Percentiles rank a stretch among this genome's conserved stretches.
Conservation (phyloP, 1,140 invertebrate genomes). For the Araneus ventricosus region DNA sequence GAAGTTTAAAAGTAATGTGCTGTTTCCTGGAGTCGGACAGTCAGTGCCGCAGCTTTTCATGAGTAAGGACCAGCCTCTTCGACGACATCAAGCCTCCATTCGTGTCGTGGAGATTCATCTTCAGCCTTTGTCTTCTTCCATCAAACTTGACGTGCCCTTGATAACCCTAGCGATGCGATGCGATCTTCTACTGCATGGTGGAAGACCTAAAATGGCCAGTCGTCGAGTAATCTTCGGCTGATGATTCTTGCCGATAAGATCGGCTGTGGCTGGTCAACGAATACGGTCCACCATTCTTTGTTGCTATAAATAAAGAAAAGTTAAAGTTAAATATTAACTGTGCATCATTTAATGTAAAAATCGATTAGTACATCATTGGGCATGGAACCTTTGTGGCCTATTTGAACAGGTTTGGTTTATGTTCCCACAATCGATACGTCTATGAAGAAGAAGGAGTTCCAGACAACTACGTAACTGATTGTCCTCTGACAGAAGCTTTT, state of each 20-base stretch:
- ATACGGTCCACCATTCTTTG: slow-evolving; percentile 40
- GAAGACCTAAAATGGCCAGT: slow-evolving; percentile 56
- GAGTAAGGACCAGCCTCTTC: slow-evolving; percentile 27
- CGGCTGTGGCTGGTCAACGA: slow-evolving; percentile 20
- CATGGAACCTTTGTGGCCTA: too few relatives aligned
- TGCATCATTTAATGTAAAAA: neutral
- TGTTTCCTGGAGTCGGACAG: neutral
- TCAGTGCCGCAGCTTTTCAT: neutral
- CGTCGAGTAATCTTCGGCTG: slow-evolving; percentile 65
- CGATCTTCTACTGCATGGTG: slow-evolving; percentile 41
- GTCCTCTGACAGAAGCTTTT: too few relatives aligned
- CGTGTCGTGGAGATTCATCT: neutral
- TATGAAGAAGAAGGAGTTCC: too few relatives aligned
- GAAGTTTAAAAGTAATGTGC: slow-evolving; percentile 27
- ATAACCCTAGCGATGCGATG: neutral
- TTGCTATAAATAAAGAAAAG: neutral
- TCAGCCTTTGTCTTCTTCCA: neutral
- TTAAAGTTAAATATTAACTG: neutral
- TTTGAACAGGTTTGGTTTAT: too few relatives aligned
- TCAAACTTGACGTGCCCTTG: neutral
- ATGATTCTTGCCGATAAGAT: slow-evolving; percentile 52
- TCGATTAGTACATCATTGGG: too few relatives aligned
- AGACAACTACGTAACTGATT: too few relatives aligned
- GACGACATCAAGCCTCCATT: neutral
- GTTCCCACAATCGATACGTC: too few relatives aligned